These are phyloP conservation scores for Engraulis encrasicolus DNA, from an alignment of 2,113 vertebrate genomes.

Conservation along the genomic window DNA sequence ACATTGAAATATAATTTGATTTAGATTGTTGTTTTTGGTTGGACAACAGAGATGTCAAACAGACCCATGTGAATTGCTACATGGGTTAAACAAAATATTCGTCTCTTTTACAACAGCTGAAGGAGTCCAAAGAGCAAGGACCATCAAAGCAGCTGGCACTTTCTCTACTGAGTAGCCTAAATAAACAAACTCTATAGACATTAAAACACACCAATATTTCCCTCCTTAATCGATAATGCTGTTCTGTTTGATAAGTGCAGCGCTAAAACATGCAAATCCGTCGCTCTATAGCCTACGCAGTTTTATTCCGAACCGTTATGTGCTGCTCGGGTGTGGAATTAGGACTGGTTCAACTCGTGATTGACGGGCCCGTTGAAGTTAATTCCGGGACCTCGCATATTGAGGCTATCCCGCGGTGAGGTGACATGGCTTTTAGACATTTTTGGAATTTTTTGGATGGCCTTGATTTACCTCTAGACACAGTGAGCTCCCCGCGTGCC, in stretches of 20 bases:
- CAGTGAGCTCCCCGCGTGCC: constrained; percentile 14
- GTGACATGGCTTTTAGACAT: constrained; percentile 7
- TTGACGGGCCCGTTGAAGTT: constrained; percentile 12
- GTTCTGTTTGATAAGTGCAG: not conserved
- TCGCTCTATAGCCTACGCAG: not conserved
- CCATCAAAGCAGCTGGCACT: too few species aligned
- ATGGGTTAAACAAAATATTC: too few species aligned
- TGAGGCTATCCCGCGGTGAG: not conserved
- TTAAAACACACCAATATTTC: not conserved
- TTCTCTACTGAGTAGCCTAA: too few species aligned
- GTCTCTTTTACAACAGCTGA: too few species aligned
- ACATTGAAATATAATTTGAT: too few species aligned
- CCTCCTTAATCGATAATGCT: not conserved
- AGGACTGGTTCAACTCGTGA: not conserved
- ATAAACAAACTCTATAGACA: too few species aligned
- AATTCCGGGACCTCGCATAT: constrained; percentile 16
- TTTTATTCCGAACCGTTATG: not conserved
- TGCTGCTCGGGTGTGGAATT: not conserved
- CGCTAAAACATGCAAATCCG: not conserved
- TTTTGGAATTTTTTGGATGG: constrained; percentile 20
- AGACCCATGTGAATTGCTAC: too few species aligned
- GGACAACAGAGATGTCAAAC: too few species aligned
- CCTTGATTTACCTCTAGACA: constrained; percentile 17
- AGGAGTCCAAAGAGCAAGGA: too few species aligned
- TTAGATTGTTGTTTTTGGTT: too few species aligned